A percentile compares a stretch with the other conserved stretches of the same genome.
These are phyloP conservation scores for Criorhina ranunculi DNA, from an alignment of 2,888 invertebrate species.

Conservation along the genomic window DNA sequence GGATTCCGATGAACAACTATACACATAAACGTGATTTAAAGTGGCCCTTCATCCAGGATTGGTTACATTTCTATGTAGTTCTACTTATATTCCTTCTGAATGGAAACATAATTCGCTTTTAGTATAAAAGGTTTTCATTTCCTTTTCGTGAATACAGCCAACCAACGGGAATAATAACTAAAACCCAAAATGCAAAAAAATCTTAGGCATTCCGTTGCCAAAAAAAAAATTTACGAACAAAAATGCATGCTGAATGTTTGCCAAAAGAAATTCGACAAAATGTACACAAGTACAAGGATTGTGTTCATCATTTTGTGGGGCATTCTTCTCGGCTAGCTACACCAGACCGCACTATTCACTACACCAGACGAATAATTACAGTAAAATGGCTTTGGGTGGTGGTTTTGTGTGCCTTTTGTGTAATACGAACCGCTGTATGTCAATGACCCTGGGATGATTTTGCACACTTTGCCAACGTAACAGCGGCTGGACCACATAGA, in stretches of 20 bases:
- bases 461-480: conserved; percentile 24
- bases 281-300: conserved; percentile 29
- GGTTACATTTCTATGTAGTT: not conserved
- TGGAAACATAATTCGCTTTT: not conserved
- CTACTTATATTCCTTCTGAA: not conserved
- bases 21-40: conserved; percentile 3
- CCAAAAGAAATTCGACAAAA: conserved; percentile 57
- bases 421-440: conserved; percentile 38
- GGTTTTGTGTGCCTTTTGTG: conserved; percentile 50
- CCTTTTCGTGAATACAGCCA: conserved; percentile 3
- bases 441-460: conserved; percentile 48
- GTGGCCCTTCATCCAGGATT: not conserved
- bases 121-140: conserved; percentile 27
- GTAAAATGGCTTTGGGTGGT: conserved; percentile 57
- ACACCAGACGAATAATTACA: conserved; percentile 67
- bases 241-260: conserved; percentile 53
- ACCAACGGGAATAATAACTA: conserved; percentile 44
- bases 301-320: conserved; percentile 33
- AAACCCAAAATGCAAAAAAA: conserved; percentile 11
- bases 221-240: conserved; percentile 27
- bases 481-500: conserved; percentile 15
- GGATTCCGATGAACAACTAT: conserved; percentile 2
- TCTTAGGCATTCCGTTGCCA: conserved; percentile 40
- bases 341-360: conserved; percentile 38
- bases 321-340: conserved; percentile 23